These are phyloP conservation scores for Sciaenops ocellatus DNA, from an alignment of 2,797 vertebrate genomes.

Conservation along the genomic window DNA sequence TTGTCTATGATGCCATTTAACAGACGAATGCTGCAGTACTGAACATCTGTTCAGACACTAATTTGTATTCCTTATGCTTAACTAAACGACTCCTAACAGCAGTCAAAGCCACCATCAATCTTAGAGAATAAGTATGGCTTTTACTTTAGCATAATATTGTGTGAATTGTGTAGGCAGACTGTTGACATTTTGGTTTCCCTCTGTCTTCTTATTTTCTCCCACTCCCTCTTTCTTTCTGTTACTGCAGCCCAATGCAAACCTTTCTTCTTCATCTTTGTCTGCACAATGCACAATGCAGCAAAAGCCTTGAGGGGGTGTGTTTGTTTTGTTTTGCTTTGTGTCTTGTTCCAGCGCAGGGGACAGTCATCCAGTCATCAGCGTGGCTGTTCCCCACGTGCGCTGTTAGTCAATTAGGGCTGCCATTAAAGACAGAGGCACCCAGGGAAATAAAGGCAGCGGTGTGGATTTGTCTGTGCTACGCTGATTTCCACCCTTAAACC, in stretches of 20 bases:
- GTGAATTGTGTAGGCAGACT: slow-evolving; percentile 52
- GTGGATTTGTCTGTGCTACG: slow-evolving; percentile 67
- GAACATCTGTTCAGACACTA: slow-evolving; percentile 72
- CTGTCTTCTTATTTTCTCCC: slow-evolving; percentile 25
- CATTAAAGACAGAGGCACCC: slow-evolving; percentile 78
- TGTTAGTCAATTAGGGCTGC: slow-evolving; percentile 84
- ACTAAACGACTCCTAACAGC: slow-evolving; percentile 50
- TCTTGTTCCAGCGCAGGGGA: slow-evolving; percentile 69
- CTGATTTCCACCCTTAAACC: slow-evolving; percentile 78
- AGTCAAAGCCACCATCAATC: slow-evolving; percentile 60
- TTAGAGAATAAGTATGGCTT: slow-evolving; percentile 51
- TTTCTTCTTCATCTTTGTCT: slow-evolving; percentile 68
- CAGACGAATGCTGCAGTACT: slow-evolving; percentile 55
- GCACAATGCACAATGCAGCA: slow-evolving; percentile 70
- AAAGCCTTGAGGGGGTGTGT: slow-evolving; percentile 67
- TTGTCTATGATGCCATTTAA: slow-evolving; percentile 61
- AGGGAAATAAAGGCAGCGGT: slow-evolving; percentile 80
- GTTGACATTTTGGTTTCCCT: slow-evolving; percentile 52
- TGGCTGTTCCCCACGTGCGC: slow-evolving; percentile 67
- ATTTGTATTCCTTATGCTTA: slow-evolving; percentile 71
- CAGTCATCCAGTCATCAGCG: slow-evolving; percentile 67
- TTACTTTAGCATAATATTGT: slow-evolving; percentile 62
- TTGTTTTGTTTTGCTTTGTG: slow-evolving; percentile 76
- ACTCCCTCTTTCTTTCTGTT: neutral
- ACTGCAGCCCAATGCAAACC: slow-evolving; percentile 49